Conservation (phyloP, 1,140 invertebrate species). For the Cydia splendana region DNA sequence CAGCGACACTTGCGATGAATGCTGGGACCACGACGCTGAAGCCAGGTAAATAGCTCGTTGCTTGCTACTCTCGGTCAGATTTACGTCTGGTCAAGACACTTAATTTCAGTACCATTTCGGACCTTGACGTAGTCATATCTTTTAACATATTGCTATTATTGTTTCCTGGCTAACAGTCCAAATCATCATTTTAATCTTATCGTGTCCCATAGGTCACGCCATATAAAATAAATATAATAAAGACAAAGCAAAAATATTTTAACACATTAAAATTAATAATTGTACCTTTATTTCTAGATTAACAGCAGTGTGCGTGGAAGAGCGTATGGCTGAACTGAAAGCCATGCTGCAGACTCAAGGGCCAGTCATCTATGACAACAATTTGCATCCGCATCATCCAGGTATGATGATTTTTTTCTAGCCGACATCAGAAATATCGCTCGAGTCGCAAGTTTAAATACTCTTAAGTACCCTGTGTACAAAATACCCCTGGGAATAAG, state of each 20-base stretch:
- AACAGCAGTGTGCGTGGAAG: conserved; percentile 94
- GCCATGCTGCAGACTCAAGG: conserved; percentile 73
- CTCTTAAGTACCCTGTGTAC: too few relatives aligned
- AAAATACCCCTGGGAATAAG: too few relatives aligned
- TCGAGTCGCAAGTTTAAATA: too few relatives aligned
- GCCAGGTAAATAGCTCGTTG: conserved; percentile 78
- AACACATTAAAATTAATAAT: not conserved
- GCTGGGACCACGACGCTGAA: conserved; percentile 97
- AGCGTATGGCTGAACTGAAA: conserved; percentile 89
- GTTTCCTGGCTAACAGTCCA: too few relatives aligned
- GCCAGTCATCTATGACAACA: conserved; percentile 69
- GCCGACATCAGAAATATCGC: not conserved
- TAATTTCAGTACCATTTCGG: too few relatives aligned
- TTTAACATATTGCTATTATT: too few relatives aligned
- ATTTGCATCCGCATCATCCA: conserved; percentile 59
- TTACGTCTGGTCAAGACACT: too few relatives aligned
- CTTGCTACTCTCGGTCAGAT: not conserved
- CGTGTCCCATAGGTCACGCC: not conserved
- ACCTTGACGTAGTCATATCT: too few relatives aligned
- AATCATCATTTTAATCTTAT: too few relatives aligned
- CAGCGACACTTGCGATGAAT: conserved; percentile 94
- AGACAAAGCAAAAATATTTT: too few relatives aligned
- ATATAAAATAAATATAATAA: too few relatives aligned
- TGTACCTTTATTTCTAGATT: conserved; percentile 77
- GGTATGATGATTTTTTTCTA: conserved; percentile 43